Percentiles rank a stretch among this genome's conserved stretches.
Evolutionary conservation across 2,797 vertebrate genomes (phyloP).

Genomic region (Sebastes trivittatus): DNA sequence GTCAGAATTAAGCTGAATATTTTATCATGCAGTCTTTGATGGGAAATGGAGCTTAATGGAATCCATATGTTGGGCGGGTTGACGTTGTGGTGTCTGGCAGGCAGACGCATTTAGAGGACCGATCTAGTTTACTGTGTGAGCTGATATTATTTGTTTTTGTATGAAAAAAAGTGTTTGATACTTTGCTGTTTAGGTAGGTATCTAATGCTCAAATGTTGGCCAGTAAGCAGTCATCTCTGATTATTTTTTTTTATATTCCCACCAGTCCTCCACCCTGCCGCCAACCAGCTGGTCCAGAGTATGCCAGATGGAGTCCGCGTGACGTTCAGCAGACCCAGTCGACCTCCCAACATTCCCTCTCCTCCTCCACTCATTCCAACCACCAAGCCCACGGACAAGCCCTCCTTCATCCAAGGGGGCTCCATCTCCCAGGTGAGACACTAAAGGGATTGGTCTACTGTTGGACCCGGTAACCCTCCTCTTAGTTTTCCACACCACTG

Average conservation of each 20-base stretch:
- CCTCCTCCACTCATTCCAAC: slow-evolving; percentile 99
- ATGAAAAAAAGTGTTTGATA: background rate
- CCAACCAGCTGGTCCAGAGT: slow-evolving; percentile 91
- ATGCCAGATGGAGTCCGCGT: slow-evolving; percentile 91
- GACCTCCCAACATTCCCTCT: slow-evolving; percentile 90
- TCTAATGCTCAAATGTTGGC: slow-evolving; percentile 3
- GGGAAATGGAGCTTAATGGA: slow-evolving; percentile 31
- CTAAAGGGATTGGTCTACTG: background rate
- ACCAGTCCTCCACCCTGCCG: slow-evolving; percentile 92
- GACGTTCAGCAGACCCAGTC: slow-evolving; percentile 90
- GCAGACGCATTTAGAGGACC: background rate
- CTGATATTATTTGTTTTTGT: background rate
- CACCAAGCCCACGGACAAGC: slow-evolving; percentile 96
- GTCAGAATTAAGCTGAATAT: slow-evolving; percentile 33
- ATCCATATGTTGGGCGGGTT: background rate
- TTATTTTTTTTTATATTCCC: slow-evolving; percentile 13
- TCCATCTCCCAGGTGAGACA: slow-evolving; percentile 95
- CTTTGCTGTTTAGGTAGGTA: background rate
- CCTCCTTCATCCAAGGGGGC: slow-evolving; percentile 96
- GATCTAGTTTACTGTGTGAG: background rate
- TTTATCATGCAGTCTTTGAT: slow-evolving; percentile 38
- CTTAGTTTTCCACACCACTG: background rate
- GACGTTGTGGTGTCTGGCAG: slow-evolving; percentile 7
- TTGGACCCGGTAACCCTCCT: background rate
- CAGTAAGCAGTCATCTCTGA: background rate